A percentile compares a stretch with the other conserved stretches of the same genome.
These are phyloP conservation scores for Dipus sagitta DNA, from an alignment of 2,797 vertebrate species.

Conservation along the genomic window DNA sequence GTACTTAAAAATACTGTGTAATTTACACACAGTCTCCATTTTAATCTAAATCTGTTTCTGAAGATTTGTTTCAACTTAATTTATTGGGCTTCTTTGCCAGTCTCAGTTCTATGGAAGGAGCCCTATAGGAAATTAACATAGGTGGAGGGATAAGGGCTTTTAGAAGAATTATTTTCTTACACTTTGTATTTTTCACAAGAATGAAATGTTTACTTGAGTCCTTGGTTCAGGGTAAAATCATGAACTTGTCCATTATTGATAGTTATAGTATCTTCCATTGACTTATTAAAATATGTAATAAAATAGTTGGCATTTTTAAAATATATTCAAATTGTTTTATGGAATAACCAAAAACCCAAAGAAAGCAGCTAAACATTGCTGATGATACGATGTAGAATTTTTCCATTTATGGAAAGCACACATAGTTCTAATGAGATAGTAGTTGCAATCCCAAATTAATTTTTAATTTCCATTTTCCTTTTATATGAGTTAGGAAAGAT, in stretches of 20 bases:
- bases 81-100: conserved; percentile 41
- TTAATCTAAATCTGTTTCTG: conserved; percentile 36
- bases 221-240: conserved; percentile 49
- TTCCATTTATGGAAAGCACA: conserved; percentile 10
- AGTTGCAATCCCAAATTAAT: not conserved
- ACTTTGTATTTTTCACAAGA: conserved; percentile 52
- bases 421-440: conserved; percentile 18
- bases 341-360: conserved; percentile 41
- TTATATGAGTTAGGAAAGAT: not conserved
- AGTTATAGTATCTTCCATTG: conserved; percentile 33
- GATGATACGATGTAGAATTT: not conserved
- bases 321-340: conserved; percentile 19
- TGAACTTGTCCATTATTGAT: conserved; percentile 49
- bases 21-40: conserved; percentile 40
- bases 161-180: not conserved
- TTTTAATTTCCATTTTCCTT: conserved; percentile 56
- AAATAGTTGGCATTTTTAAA: conserved; percentile 27
- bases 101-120: conserved; percentile 32
- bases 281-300: conserved; percentile 54
- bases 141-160: not conserved
- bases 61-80: conserved; percentile 23
- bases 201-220: conserved; percentile 63
- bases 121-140: conserved; percentile 47
- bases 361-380: not conserved
- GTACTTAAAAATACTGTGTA: not conserved